Evolutionary conservation across 2,797 vertebrate genomes (phyloP).

Genomic region (Anniella stebbinsi): DNA sequence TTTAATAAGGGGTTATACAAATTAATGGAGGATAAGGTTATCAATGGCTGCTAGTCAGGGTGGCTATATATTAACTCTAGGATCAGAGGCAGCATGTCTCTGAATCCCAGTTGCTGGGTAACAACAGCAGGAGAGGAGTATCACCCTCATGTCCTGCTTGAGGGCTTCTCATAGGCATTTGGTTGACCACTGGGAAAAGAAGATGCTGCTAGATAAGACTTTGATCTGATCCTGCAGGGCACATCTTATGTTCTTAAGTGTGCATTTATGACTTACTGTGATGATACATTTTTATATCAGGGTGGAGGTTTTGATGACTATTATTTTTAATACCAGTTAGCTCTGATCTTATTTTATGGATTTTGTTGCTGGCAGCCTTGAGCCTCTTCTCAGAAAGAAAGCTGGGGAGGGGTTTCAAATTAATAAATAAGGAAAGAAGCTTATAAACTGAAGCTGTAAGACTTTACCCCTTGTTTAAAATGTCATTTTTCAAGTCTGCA

Average conservation of each 20-base stretch:
- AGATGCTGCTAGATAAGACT: too few species aligned
- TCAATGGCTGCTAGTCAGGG: not conserved
- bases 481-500: conserved; percentile 10
- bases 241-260: too few species aligned
- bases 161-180: too few species aligned
- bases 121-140: not conserved
- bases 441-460: not conserved
- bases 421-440: not conserved
- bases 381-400: not conserved
- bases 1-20: not conserved
- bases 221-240: too few species aligned
- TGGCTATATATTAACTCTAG: too few species aligned
- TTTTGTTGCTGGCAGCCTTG: not conserved
- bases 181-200: too few species aligned
- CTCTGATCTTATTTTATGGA: not conserved
- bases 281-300: not conserved
- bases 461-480: not conserved
- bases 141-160: too few species aligned
- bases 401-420: not conserved
- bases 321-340: not conserved
- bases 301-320: not conserved
- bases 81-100: not conserved
- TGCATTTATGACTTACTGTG: not conserved
- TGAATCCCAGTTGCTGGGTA: not conserved
- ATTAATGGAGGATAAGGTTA: not conserved